These are phyloP conservation scores for Glaucopsyche alexis DNA, from an alignment of 2,888 invertebrate genomes.

Conservation along the genomic window DNA sequence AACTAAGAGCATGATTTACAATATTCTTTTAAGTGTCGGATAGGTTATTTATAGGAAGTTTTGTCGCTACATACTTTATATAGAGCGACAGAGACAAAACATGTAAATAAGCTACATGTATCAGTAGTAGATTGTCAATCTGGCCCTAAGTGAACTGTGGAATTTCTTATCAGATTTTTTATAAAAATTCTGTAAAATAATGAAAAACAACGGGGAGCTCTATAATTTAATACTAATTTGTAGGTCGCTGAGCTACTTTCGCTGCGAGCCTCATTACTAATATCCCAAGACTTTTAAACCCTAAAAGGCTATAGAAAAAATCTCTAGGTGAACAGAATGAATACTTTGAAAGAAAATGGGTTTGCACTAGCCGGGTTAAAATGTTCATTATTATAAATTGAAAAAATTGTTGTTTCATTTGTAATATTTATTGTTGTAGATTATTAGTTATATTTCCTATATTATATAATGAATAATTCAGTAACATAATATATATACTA, in stretches of 20 bases:
- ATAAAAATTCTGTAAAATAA: background rate
- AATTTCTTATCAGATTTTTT: background rate
- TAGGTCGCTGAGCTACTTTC: conserved; percentile 4
- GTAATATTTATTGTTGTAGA: background rate
- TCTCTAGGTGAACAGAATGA: background rate
- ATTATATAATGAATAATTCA: too few relatives aligned
- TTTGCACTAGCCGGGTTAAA: conserved; percentile 4
- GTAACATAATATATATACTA: too few relatives aligned
- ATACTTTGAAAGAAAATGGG: conserved; percentile 23
- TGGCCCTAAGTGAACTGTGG: too few relatives aligned
- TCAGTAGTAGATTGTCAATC: too few relatives aligned
- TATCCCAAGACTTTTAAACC: background rate
- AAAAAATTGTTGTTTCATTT: background rate
- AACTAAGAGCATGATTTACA: too few relatives aligned
- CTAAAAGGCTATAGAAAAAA: conserved; percentile 5
- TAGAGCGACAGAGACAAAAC: too few relatives aligned
- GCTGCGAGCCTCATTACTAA: background rate
- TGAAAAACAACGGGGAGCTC: background rate
- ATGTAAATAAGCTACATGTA: too few relatives aligned
- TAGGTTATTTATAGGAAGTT: too few relatives aligned
- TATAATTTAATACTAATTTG: background rate
- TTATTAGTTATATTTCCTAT: too few relatives aligned
- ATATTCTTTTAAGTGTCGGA: too few relatives aligned
- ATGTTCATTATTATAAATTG: background rate
- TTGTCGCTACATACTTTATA: too few relatives aligned